These are phyloP conservation scores for Lucilia sericata DNA, from an alignment of 1,140 invertebrate species.

Conservation along the genomic window DNA sequence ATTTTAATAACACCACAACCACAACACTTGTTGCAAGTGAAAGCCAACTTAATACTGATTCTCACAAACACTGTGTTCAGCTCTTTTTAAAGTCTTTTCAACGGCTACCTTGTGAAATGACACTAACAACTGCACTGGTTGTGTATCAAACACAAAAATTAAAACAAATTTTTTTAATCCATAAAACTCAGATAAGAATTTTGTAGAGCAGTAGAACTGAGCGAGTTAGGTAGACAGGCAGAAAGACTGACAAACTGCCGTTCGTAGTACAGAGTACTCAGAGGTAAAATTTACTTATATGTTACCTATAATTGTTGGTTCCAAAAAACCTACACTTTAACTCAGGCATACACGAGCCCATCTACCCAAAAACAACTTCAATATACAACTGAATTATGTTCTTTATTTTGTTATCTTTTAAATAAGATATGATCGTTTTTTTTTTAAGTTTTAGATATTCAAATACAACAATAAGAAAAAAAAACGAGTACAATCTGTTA, in stretches of 20 bases:
- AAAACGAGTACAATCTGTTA: no score
- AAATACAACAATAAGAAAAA: no score
- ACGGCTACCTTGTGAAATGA: background rate
- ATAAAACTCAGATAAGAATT: constrained; percentile 11
- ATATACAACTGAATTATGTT: background rate
- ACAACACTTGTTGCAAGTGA: constrained; percentile 28
- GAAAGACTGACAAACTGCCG: no score
- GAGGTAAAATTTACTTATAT: no score
- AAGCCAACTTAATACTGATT: constrained; percentile 39
- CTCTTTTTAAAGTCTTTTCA: constrained; percentile 38
- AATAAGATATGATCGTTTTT: background rate
- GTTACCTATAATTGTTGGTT: no score
- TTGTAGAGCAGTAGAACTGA: background rate
- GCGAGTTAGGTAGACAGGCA: background rate
- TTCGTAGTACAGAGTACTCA: no score
- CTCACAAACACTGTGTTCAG: background rate
- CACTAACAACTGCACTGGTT: background rate
- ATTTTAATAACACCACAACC: background rate
- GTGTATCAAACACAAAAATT: background rate
- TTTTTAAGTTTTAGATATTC: no score
- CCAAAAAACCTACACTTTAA: background rate
- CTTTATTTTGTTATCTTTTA: background rate
- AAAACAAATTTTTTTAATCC: background rate
- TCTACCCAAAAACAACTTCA: background rate
- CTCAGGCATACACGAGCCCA: background rate